phyloP scores from a whole-genome alignment of 2,797 vertebrate genomes.

The Rhodeus uyekii region DNA sequence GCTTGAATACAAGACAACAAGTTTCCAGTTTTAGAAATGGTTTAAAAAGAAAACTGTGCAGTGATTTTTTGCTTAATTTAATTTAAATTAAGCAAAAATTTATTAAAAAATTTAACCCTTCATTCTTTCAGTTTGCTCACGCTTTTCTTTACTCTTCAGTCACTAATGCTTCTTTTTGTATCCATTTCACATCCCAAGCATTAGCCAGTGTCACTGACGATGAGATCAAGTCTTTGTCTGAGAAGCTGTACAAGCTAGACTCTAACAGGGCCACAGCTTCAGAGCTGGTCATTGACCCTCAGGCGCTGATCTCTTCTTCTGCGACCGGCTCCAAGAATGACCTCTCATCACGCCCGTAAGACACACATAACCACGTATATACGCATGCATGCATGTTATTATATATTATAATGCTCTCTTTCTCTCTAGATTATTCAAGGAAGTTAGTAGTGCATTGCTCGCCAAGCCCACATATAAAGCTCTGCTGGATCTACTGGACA shows the following conservation, averaged over 20 bases:
- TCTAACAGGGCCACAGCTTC: constrained; percentile 75
- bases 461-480: constrained; percentile 77
- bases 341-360: constrained; percentile 73
- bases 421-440: constrained; percentile 72
- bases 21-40: not conserved
- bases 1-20: not conserved
- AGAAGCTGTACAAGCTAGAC: constrained; percentile 75
- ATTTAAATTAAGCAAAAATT: not conserved
- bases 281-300: constrained; percentile 73
- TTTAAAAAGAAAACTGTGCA: not conserved
- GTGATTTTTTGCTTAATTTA: not conserved
- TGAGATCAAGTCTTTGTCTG: constrained; percentile 76
- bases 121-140: constrained; percentile 36
- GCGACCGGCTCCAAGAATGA: constrained; percentile 68
- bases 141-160: not conserved
- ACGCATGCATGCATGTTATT: not conserved
- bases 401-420: not conserved
- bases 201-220: constrained; percentile 62
- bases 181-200: constrained; percentile 21
- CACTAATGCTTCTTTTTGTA: constrained; percentile 19
- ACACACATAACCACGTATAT: not conserved
- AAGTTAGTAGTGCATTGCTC: constrained; percentile 74
- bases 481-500: constrained; percentile 76
- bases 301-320: constrained; percentile 67
- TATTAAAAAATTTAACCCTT: not conserved